A percentile compares a stretch with the other conserved stretches of the same genome.
Evolutionary conservation across 2,113 vertebrate genomes (phyloP).

Genomic region (Tichodroma muraria): DNA sequence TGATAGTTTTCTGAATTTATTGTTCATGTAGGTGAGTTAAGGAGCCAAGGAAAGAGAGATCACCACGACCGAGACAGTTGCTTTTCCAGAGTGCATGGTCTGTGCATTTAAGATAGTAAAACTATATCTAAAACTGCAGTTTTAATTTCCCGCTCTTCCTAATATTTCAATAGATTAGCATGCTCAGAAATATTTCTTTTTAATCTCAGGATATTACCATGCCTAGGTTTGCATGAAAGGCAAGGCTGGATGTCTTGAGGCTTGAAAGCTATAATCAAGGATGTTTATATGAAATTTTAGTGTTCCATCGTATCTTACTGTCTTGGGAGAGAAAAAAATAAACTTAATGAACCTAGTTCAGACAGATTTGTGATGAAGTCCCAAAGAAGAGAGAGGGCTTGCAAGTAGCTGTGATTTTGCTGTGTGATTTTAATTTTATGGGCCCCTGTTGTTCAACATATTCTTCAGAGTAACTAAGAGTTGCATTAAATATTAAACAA

Average conservation of each 20-base stretch:
- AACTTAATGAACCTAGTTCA: slow-evolving; percentile 36
- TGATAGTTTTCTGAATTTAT: background rate
- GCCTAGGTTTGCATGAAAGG: background rate
- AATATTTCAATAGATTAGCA: background rate
- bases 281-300: slow-evolving; percentile 28
- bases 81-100: background rate
- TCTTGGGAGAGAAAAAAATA: slow-evolving; percentile 2
- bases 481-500: slow-evolving; percentile 61
- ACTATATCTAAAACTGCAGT: background rate
- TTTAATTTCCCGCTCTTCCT: background rate
- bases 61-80: fast-evolving
- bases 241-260: background rate
- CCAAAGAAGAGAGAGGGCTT: slow-evolving; percentile 1
- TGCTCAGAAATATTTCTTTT: background rate
- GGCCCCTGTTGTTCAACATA: slow-evolving; percentile 8
- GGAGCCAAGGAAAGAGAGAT: background rate
- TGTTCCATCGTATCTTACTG: background rate
- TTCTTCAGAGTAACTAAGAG: slow-evolving; percentile 39
- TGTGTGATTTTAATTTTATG: slow-evolving; percentile 47
- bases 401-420: slow-evolving; percentile 24
- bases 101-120: background rate
- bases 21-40: background rate
- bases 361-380: slow-evolving; percentile 9
- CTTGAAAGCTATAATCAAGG: background rate
- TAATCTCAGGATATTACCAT: background rate